Conservation (phyloP, 1,140 invertebrate species). For the Drosophila jambulina region DNA sequence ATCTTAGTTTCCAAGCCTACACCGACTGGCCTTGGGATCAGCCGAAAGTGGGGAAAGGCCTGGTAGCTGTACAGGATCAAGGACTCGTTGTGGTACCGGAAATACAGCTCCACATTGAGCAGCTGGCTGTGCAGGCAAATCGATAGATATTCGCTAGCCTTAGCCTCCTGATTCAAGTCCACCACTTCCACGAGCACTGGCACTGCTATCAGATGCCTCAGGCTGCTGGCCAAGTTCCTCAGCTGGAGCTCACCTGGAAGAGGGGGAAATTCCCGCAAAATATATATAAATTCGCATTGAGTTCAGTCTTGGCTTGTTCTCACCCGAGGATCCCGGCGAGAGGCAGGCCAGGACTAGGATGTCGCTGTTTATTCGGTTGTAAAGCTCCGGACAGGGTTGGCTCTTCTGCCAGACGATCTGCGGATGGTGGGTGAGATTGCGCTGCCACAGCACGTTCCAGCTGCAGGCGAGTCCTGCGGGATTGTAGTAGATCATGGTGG, state of each 20-base stretch:
- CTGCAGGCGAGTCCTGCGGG: slow-evolving; percentile 39
- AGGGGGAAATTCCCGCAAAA: fast-evolving
- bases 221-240: slow-evolving; percentile 2
- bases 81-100: background rate
- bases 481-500: slow-evolving; percentile 54
- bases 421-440: slow-evolving; percentile 28
- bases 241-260: background rate
- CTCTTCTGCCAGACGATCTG: slow-evolving; percentile 53
- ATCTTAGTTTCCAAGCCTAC: background rate
- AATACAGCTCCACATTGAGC: slow-evolving; percentile 55
- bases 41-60: slow-evolving; percentile 39
- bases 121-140: slow-evolving; percentile 19
- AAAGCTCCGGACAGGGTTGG: background rate
- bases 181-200: slow-evolving; percentile 50
- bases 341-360: slow-evolving; percentile 55
- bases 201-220: slow-evolving; percentile 16
- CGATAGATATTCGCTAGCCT: slow-evolving; percentile 11
- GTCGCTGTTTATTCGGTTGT: slow-evolving; percentile 3
- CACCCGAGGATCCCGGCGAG: background rate
- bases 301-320: background rate
- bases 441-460: slow-evolving; percentile 34
- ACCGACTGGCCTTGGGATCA: background rate
- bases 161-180: background rate
- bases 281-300: background rate
- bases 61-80: slow-evolving; percentile 39